These are phyloP conservation scores for Eupsittula cactorum DNA, from an alignment of 2,113 vertebrate species.

Conservation along the genomic window DNA sequence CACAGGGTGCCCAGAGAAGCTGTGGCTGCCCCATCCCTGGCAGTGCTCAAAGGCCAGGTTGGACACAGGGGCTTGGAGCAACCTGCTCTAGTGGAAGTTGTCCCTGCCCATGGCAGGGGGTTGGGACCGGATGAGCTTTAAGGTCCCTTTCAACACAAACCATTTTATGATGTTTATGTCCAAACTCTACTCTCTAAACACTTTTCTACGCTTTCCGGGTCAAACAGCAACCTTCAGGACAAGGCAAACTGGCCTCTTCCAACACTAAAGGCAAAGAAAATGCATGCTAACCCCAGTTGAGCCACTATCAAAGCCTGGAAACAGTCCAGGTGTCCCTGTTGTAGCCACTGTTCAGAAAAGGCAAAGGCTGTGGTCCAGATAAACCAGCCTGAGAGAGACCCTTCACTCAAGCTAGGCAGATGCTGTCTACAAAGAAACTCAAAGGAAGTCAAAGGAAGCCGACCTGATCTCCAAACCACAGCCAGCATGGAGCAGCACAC, in stretches of 20 bases:
- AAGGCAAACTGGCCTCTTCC: neutral
- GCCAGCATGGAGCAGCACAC: neutral
- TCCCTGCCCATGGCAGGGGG: neutral
- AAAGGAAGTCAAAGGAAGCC: neutral
- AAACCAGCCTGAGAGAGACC: neutral
- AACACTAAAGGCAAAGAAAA: neutral
- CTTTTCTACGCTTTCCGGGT: neutral
- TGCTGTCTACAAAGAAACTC: rapidly evolving
- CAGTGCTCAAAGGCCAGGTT: neutral
- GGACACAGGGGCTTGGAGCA: neutral
- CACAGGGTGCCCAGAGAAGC: neutral
- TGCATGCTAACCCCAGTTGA: neutral
- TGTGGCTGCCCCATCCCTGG: too few relatives aligned
- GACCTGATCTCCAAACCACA: neutral
- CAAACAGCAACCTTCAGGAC: neutral
- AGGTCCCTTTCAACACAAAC: neutral
- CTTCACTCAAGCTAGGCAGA: neutral
- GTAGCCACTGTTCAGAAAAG: neutral
- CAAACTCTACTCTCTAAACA: neutral
- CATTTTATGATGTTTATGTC: neutral
- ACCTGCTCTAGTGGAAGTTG: neutral
- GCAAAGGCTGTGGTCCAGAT: neutral
- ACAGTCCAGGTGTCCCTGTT: neutral
- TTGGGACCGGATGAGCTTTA: neutral
- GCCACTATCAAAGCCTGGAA: neutral